Percentiles rank a stretch among this genome's conserved stretches.
Conservation (phyloP, 2,797 vertebrate species). For the Chiloscyllium punctatum region DNA sequence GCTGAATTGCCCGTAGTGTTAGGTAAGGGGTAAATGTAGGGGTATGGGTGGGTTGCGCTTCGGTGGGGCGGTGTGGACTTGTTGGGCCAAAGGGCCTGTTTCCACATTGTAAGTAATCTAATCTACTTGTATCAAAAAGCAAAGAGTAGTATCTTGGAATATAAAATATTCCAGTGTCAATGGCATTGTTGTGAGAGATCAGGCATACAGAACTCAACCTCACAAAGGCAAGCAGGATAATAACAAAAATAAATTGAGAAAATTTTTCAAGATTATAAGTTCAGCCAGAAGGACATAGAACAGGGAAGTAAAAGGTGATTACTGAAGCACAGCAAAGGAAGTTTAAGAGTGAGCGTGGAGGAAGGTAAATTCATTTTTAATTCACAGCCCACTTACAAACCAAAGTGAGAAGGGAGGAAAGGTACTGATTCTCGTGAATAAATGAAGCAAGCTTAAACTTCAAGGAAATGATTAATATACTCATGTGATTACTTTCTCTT, state of each 20-base stretch:
- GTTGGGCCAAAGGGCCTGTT: no score
- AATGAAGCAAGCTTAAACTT: not conserved
- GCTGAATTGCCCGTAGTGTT: no score
- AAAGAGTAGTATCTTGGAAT: not conserved
- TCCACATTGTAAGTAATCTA: no score
- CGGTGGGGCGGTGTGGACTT: no score
- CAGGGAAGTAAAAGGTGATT: not conserved
- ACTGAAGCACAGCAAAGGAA: not conserved
- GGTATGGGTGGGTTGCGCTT: no score
- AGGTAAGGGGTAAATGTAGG: no score
- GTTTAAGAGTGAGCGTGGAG: not conserved
- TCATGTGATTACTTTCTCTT: not conserved
- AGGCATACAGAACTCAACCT: not conserved
- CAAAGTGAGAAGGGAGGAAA: not conserved
- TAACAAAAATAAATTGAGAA: not conserved
- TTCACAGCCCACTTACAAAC: not conserved
- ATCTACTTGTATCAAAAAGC: not conserved
- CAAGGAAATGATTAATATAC: slow-evolving; percentile 8
- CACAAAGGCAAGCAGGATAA: not conserved
- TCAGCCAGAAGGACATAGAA: not conserved
- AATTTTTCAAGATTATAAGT: not conserved
- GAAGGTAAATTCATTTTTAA: not conserved
- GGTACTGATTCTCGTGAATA: not conserved
- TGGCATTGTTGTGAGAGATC: not conserved
- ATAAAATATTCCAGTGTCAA: not conserved